A percentile compares a stretch with the other conserved stretches of the same genome.
These are phyloP conservation scores for Eupithecia centaureata DNA, from an alignment of 2,888 invertebrate species.

Conservation along the genomic window DNA sequence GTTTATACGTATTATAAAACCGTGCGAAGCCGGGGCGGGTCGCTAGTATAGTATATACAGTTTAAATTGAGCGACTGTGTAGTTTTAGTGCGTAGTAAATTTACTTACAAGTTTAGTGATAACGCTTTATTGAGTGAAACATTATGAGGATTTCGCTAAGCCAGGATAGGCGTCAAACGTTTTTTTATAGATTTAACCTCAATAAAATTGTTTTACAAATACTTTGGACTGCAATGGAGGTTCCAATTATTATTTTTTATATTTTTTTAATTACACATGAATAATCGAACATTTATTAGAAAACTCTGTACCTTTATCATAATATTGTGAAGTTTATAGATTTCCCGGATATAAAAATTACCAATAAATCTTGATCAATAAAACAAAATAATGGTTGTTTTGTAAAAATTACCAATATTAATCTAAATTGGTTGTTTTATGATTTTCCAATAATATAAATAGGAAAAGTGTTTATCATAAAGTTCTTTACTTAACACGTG, in stretches of 20 bases:
- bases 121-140: neutral
- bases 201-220: neutral
- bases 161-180: neutral
- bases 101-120: neutral
- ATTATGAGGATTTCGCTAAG: neutral
- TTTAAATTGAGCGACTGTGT: too few species aligned
- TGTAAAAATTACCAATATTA: neutral
- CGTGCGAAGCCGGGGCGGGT: too few species aligned
- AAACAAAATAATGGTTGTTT: neutral
- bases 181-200: neutral
- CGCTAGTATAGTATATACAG: too few species aligned
- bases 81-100: neutral
- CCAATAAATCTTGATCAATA: neutral
- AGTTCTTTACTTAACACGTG: neutral
- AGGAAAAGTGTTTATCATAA: neutral
- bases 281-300: neutral
- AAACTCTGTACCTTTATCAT: neutral
- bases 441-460: neutral
- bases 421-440: neutral
- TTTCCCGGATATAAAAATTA: neutral
- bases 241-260: too few species aligned
- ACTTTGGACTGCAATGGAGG: too few species aligned
- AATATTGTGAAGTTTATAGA: neutral
- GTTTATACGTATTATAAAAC: too few species aligned
- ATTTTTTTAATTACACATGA: neutral